Evolutionary conservation across 2,797 vertebrate genomes (phyloP), one percentile per base, ranked within the genome.

Genomic region (Poecile montanus): DNA sequence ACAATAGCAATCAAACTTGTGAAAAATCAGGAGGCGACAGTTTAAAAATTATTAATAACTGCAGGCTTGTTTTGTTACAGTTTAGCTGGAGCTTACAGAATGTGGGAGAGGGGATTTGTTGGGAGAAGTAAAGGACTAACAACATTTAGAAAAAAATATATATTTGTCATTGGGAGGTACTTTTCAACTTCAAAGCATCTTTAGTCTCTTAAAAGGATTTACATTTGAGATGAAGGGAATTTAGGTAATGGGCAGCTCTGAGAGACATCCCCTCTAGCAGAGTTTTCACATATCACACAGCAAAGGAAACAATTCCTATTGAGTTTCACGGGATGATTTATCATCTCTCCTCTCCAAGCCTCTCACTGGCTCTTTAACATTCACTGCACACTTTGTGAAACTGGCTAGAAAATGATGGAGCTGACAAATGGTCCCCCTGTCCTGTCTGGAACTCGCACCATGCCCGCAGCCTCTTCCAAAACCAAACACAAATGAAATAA

Each of bases 191-290:
- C 91, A 96, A 97, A 97, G 95, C 40, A 23, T 53, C 66, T 88
- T 88, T 62, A 58, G 62, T 74, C 91, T 96, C 91, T 94, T 96
- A 86, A 96, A 96, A 97, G 96, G 97, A 97, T 97, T 97, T 97
- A 96, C 88, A 56, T 92, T 94, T 95, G 77, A 97, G 95, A 83
- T 80, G 93, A 93, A 90, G 94, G 95, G 96, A 96, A 96, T 77
- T 91, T 85, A 84, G 88, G 94, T 93, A 95, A 93, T 96, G 94
- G 95, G 96, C 90, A 96, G 91, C 90, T 97, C 54, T 96, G 96
- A 71, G 95, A 92, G 95, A 97, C 71, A 40, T 96, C 80, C 93
- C 94, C 95, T 91, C 94, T 73, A 90, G 86, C 92, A 81, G 13
- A 91, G 85, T 74, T 79, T 89, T 94, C 88, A 74, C 86, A 71